These are phyloP conservation scores for Enoplosus armatus DNA, from an alignment of 2,797 vertebrate species.

Conservation along the genomic window DNA sequence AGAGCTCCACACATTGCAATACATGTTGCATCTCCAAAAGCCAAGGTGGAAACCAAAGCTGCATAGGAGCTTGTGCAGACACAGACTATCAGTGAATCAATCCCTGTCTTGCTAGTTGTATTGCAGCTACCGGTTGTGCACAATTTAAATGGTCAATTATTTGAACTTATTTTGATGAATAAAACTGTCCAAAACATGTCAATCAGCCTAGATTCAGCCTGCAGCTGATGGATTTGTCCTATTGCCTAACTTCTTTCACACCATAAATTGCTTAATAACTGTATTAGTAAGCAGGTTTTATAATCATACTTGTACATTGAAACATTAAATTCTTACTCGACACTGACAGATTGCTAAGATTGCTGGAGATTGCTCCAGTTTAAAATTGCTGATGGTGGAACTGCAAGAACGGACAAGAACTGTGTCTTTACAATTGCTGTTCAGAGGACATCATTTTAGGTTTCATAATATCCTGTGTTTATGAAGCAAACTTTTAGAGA, in stretches of 20 bases:
- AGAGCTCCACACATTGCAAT: not conserved
- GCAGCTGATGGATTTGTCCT: not conserved
- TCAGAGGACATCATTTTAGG: conserved; percentile 43
- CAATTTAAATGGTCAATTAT: conserved; percentile 1
- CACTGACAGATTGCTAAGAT: conserved; percentile 9
- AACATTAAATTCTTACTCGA: not conserved
- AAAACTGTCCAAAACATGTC: not conserved
- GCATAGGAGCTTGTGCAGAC: not conserved
- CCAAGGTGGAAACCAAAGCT: not conserved
- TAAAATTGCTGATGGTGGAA: conserved; percentile 31
- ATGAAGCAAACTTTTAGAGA: conserved; percentile 30
- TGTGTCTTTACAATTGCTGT: conserved; percentile 17
- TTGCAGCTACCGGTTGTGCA: not conserved
- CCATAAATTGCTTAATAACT: not conserved
- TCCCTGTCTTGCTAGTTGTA: not conserved
- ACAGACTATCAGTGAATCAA: not conserved
- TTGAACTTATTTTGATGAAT: not conserved
- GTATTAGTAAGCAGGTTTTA: not conserved
- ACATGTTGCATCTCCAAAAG: not conserved
- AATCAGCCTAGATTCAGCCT: not conserved
- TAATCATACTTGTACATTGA: not conserved
- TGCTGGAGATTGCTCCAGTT: conserved; percentile 5
- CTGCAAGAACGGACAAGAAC: conserved; percentile 68
- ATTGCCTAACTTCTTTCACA: not conserved
- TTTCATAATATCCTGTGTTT: conserved; percentile 62